phyloP scores from a whole-genome alignment of 2,797 vertebrate species.

The Enteromius thamalakanensis region DNA sequence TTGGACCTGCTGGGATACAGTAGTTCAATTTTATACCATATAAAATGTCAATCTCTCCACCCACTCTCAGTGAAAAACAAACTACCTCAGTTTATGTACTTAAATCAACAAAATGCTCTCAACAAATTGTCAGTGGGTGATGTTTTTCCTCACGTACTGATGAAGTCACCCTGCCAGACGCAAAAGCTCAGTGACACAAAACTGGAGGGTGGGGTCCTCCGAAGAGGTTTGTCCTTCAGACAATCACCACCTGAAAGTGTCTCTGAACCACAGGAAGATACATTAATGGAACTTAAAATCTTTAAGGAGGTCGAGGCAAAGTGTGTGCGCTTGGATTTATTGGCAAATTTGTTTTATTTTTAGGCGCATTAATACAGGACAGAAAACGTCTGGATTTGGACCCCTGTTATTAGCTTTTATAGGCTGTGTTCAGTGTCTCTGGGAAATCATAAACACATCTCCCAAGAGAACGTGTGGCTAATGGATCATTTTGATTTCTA shows the following conservation, averaged over 20 bases:
- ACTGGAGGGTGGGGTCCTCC: constrained; percentile 60
- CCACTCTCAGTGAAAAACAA: neutral
- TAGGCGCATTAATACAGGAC: neutral
- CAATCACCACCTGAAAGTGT: constrained; percentile 39
- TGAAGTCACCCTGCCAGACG: constrained; percentile 16
- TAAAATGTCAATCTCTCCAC: neutral
- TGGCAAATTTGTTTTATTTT: neutral
- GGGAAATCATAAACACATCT: constrained; percentile 15
- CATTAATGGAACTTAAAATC: constrained; percentile 44
- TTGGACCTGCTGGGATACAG: neutral
- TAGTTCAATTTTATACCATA: neutral
- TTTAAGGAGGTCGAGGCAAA: neutral
- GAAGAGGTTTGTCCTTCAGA: constrained; percentile 63
- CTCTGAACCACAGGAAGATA: constrained; percentile 39
- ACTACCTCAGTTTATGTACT: neutral
- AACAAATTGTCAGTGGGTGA: constrained; percentile 14
- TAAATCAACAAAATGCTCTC: neutral
- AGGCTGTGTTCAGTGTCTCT: neutral
- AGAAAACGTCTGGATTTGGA: constrained; percentile 13
- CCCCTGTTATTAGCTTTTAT: constrained; percentile 24
- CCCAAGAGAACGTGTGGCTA: constrained; percentile 1
- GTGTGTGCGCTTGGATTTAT: neutral
- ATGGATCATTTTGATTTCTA: constrained; percentile 7
- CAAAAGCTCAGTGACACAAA: constrained; percentile 12
- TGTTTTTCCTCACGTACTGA: neutral